phyloP scores from a whole-genome alignment of 1,140 invertebrate genomes.

The Pantala flavescens region DNA sequence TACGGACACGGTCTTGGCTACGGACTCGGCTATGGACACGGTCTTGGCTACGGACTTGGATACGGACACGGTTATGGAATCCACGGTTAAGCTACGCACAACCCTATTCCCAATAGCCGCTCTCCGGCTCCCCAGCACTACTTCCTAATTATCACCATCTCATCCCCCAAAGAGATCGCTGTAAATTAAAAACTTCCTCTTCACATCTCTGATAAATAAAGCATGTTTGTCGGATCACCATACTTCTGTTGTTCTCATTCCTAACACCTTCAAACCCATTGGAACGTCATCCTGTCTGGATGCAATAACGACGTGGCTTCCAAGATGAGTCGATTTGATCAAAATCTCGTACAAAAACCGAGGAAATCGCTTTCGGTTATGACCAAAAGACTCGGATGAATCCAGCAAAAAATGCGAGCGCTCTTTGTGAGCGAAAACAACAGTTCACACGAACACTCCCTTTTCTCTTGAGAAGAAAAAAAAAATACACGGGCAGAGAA shows the following conservation, averaged over 20 bases:
- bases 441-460: too few species aligned
- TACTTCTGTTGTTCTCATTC: background rate
- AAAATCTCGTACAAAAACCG: too few species aligned
- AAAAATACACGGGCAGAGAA: too few species aligned
- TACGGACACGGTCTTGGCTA: background rate
- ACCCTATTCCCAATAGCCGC: background rate
- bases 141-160: background rate
- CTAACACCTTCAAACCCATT: background rate
- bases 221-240: slow-evolving; percentile 7
- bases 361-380: too few species aligned
- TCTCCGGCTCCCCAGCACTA: background rate
- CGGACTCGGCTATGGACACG: background rate
- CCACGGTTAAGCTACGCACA: background rate
- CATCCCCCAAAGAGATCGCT: background rate
- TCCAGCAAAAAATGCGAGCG: too few species aligned
- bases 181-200: background rate
- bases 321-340: too few species aligned
- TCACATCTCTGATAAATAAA: background rate
- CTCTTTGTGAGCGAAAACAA: too few species aligned
- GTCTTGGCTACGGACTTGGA: background rate
- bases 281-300: background rate
- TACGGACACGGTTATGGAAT: background rate
- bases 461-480: too few species aligned
- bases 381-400: too few species aligned
- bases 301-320: background rate